phyloP scores from a whole-genome alignment of 53 echinoderm and acorn worm species.

The Hippasteria phrygiana region DNA sequence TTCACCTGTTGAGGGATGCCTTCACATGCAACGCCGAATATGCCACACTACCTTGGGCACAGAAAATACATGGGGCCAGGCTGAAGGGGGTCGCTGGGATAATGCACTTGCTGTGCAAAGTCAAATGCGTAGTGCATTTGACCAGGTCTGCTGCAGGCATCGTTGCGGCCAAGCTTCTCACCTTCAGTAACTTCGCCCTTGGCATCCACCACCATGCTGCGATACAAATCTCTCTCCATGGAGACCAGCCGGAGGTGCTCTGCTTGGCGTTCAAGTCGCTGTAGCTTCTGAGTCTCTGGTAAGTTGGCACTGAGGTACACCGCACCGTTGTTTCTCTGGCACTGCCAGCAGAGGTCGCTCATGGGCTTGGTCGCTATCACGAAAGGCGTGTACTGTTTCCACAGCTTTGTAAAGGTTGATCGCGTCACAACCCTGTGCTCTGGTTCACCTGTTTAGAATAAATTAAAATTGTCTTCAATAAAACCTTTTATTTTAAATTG shows the following conservation, averaged over 20 bases:
- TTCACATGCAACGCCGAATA: conserved; percentile 70
- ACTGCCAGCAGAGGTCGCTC: conserved; percentile 65
- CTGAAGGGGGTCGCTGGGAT: conserved; percentile 61
- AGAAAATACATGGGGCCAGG: conserved; percentile 69
- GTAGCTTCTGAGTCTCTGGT: conserved; percentile 1
- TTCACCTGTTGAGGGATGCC: conserved; percentile 54
- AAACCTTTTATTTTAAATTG: no score
- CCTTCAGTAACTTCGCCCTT: background rate
- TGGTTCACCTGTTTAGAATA: background rate
- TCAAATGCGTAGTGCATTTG: conserved; percentile 28
- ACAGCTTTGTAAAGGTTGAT: conserved; percentile 29
- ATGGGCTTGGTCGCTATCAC: conserved; percentile 36
- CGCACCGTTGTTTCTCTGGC: conserved; percentile 30
- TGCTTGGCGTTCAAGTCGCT: background rate
- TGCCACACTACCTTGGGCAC: conserved; percentile 60
- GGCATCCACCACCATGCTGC: background rate
- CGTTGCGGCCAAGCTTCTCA: background rate
- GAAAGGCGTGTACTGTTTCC: conserved; percentile 39
- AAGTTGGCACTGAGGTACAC: conserved; percentile 33
- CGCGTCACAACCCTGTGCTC: background rate
- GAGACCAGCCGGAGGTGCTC: background rate
- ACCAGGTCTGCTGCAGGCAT: background rate
- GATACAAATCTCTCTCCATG: background rate
- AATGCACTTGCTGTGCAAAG: conserved; percentile 56
- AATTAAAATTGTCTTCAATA: no score